phyloP scores from a whole-genome alignment of 1,140 invertebrate genomes.

The Meteorus sp. region DNA sequence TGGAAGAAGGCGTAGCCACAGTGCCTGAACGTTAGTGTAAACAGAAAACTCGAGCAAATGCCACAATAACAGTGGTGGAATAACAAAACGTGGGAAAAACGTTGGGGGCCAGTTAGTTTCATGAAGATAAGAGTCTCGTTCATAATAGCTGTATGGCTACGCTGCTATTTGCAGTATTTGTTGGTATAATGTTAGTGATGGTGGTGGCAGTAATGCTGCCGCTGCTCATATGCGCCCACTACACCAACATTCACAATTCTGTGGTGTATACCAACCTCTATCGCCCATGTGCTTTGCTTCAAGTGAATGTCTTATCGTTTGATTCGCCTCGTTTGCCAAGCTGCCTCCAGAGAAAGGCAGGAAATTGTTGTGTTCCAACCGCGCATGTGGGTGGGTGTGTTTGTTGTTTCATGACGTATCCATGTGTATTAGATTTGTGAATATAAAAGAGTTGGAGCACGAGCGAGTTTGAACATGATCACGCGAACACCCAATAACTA shows the following conservation, averaged over 20 bases:
- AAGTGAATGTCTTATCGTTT: constrained; percentile 47
- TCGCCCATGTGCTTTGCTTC: constrained; percentile 31
- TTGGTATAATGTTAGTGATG: too few relatives aligned
- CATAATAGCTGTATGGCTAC: constrained; percentile 36
- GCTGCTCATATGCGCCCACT: too few relatives aligned
- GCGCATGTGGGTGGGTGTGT: constrained; percentile 22
- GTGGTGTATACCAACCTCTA: constrained; percentile 1
- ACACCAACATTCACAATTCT: too few relatives aligned
- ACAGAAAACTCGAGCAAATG: constrained; percentile 7
- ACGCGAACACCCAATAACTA: too few relatives aligned
- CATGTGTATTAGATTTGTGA: not conserved
- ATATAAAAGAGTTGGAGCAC: too few relatives aligned
- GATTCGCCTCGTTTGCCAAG: constrained; percentile 45
- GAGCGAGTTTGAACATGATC: too few relatives aligned
- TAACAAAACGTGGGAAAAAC: constrained; percentile 49
- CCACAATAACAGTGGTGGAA: constrained; percentile 13
- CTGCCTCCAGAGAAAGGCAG: constrained; percentile 47
- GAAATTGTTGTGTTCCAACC: constrained; percentile 40
- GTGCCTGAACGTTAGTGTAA: too few relatives aligned
- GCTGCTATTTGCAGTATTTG: not conserved
- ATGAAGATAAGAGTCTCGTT: constrained; percentile 47
- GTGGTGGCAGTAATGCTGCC: too few relatives aligned
- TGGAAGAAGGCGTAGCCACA: too few relatives aligned
- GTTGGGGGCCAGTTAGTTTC: constrained; percentile 41
- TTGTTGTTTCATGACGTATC: constrained; percentile 3